These are phyloP conservation scores for Darevskia mixta DNA, from an alignment of 2,797 vertebrate species.

Conservation along the genomic window DNA sequence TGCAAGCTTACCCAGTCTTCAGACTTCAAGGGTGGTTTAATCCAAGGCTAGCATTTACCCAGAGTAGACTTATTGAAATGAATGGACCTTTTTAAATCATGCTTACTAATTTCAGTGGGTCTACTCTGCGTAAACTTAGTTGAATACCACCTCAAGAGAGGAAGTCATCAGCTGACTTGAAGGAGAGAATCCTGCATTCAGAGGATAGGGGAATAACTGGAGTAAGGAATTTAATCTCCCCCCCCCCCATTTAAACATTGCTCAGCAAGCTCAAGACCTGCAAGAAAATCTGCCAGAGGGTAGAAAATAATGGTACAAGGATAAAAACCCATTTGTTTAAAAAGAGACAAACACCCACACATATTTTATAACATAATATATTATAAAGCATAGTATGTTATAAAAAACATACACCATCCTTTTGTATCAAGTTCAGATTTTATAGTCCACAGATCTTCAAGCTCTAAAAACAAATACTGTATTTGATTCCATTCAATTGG, in stretches of 20 bases:
- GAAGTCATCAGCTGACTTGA: no score
- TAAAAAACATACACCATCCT: neutral
- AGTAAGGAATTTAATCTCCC: neutral
- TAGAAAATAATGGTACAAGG: neutral
- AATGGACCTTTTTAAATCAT: no score
- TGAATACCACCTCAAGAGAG: no score
- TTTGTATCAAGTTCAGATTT: neutral
- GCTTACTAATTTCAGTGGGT: no score
- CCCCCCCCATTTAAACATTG: neutral
- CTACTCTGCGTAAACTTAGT: no score
- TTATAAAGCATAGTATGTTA: neutral
- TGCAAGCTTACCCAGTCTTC: no score
- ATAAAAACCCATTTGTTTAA: neutral
- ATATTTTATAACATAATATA: neutral
- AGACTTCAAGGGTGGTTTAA: no score
- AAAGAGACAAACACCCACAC: neutral
- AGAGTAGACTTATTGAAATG: no score
- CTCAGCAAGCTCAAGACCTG: neutral
- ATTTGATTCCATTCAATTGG: neutral
- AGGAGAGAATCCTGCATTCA: no score
- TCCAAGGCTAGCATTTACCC: no score
- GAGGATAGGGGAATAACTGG: no score
- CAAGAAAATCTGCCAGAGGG: neutral
- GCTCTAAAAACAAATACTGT: neutral
- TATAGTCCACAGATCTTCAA: no score